phyloP scores from a whole-genome alignment of 2,888 invertebrate genomes.

The Barypeithes pellucidus region DNA sequence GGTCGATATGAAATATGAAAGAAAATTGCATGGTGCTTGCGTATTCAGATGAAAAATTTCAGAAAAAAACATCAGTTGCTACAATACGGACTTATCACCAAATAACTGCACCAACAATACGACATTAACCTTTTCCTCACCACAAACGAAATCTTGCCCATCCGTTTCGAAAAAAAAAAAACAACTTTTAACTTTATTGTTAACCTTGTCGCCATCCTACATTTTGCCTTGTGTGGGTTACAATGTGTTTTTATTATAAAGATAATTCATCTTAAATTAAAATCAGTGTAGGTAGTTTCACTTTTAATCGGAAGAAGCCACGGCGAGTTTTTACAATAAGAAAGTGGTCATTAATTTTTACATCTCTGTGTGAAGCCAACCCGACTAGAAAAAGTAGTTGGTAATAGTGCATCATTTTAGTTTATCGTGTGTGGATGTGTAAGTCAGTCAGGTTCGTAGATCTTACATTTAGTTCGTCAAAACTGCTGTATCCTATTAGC shows the following conservation, averaged over 20 bases:
- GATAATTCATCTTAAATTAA: slow-evolving; percentile 37
- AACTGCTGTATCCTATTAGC: no score
- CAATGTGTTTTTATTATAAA: slow-evolving; percentile 29
- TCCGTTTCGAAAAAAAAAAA: slow-evolving; percentile 1
- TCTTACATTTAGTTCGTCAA: no score
- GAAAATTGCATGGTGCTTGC: no score
- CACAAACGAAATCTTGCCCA: neutral
- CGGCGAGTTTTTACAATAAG: slow-evolving; percentile 32
- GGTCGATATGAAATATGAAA: no score
- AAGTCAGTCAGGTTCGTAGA: no score
- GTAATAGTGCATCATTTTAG: neutral
- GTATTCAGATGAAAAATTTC: no score
- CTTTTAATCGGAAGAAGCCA: slow-evolving; percentile 30
- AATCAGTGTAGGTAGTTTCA: slow-evolving; percentile 29
- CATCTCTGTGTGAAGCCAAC: neutral
- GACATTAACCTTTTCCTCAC: neutral
- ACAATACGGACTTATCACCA: no score
- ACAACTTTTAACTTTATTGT: slow-evolving; percentile 11
- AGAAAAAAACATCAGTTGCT: no score
- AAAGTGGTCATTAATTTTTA: slow-evolving; percentile 25
- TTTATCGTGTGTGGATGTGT: neutral
- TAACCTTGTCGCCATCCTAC: slow-evolving; percentile 46
- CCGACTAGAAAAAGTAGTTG: neutral
- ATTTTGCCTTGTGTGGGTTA: slow-evolving; percentile 43
- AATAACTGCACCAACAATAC: neutral